Evolutionary conservation across 2,888 invertebrate genomes (phyloP).

Genomic region (Macrophya alboannulata): DNA sequence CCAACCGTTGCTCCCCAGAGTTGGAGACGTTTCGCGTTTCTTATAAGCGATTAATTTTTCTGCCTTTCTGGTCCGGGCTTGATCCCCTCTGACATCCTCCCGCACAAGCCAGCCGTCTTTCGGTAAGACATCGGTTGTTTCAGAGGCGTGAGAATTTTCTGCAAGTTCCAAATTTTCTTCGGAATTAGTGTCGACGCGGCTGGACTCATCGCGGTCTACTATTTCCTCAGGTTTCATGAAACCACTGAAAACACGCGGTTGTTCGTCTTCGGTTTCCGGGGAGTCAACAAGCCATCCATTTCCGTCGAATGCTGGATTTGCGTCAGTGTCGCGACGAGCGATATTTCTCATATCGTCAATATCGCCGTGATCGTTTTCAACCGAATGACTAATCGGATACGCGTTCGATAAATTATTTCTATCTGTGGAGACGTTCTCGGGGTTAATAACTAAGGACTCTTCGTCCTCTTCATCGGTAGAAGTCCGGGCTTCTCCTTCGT

Average conservation of each 20-base stretch:
- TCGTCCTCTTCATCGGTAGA: slow-evolving; percentile 63
- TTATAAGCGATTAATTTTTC: slow-evolving; percentile 22
- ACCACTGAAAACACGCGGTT: slow-evolving; percentile 25
- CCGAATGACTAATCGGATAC: slow-evolving; percentile 22
- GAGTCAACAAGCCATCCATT: slow-evolving; percentile 75
- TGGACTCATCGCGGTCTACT: not conserved
- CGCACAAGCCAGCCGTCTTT: not conserved
- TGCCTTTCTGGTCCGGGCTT: not conserved
- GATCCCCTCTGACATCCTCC: not conserved
- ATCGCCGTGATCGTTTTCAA: not conserved
- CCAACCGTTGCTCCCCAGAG: slow-evolving; percentile 41
- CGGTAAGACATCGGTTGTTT: not conserved
- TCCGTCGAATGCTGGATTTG: slow-evolving; percentile 76
- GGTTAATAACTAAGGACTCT: slow-evolving; percentile 55
- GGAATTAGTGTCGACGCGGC: not conserved
- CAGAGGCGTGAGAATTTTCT: not conserved
- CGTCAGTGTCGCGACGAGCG: slow-evolving; percentile 61
- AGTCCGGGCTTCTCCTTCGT: slow-evolving; percentile 17
- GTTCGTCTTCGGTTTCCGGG: slow-evolving; percentile 63
- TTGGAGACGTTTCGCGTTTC: slow-evolving; percentile 41
- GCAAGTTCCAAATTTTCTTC: not conserved
- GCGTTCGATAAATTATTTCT: slow-evolving; percentile 29
- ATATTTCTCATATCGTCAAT: not conserved
- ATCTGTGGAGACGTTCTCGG: not conserved
- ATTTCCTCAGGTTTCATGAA: not conserved